A percentile compares a stretch with the other conserved stretches of the same genome.
Conservation (phyloP, 2,888 invertebrate species). For the Drepana falcataria region DNA sequence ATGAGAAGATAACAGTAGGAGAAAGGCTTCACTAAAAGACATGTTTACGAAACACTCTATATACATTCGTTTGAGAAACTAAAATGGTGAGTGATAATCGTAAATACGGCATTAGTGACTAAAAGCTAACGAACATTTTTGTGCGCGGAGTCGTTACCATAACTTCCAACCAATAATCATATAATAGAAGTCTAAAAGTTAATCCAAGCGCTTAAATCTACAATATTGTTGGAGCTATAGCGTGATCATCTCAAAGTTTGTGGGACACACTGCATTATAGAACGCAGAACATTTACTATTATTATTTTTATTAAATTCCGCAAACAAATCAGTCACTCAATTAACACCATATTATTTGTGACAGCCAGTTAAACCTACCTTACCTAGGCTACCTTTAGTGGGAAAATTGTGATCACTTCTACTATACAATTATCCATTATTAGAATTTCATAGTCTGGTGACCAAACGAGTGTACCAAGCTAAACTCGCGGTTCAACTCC, state of each 20-base stretch:
- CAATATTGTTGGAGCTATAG: constrained; percentile 31
- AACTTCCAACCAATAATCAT: constrained; percentile 19
- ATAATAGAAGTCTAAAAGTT: constrained; percentile 23
- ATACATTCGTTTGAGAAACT: not conserved
- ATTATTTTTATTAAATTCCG: constrained; percentile 7
- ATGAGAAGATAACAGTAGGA: not conserved
- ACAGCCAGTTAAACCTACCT: too few relatives aligned
- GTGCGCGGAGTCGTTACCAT: not conserved
- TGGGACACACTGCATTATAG: constrained; percentile 10
- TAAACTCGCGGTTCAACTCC: too few relatives aligned
- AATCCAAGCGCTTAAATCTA: constrained; percentile 24
- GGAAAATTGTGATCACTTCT: too few relatives aligned
- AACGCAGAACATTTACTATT: constrained; percentile 1
- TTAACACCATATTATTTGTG: too few relatives aligned
- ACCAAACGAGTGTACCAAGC: too few relatives aligned
- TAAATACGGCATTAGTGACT: constrained; percentile 9
- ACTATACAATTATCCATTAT: too few relatives aligned
- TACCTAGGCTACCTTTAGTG: too few relatives aligned
- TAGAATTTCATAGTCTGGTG: too few relatives aligned
- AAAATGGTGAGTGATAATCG: constrained; percentile 2
- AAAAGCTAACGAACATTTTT: not conserved
- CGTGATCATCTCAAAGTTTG: constrained; percentile 25
- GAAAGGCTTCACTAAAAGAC: not conserved
- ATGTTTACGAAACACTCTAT: not conserved
- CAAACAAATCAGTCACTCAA: too few relatives aligned